phyloP scores from a whole-genome alignment of 2,797 vertebrate species.

The Squalus acanthias region DNA sequence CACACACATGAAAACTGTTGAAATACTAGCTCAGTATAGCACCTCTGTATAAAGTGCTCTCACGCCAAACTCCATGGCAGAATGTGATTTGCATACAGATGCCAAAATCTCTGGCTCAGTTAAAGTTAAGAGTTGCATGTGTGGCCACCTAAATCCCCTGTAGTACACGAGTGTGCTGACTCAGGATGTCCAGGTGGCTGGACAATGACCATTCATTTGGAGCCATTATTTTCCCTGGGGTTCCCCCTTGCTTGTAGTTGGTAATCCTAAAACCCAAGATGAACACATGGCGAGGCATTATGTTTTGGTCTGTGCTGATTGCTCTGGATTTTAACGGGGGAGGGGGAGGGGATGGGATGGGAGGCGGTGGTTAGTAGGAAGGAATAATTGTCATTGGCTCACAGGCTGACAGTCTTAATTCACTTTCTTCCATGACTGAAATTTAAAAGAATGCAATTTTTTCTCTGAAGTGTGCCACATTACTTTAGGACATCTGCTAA shows the following conservation, averaged over 20 bases:
- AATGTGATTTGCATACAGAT: conserved; percentile 88
- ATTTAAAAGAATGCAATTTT: conserved; percentile 26
- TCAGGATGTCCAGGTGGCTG: conserved; percentile 47
- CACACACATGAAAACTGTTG: not conserved
- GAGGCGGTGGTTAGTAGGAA: not conserved
- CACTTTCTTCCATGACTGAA: conserved; percentile 33
- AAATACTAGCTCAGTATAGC: not conserved
- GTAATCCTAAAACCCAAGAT: conserved; percentile 41
- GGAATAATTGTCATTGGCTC: conserved; percentile 34
- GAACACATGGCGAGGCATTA: conserved; percentile 44
- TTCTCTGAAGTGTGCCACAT: conserved; percentile 62
- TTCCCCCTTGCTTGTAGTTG: conserved; percentile 6
- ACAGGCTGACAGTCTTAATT: conserved; percentile 18
- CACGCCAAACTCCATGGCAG: conserved; percentile 47
- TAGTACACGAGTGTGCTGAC: conserved; percentile 36
- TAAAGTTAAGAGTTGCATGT: conserved; percentile 38
- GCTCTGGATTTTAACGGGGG: conserved; percentile 31
- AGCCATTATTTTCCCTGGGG: conserved; percentile 44
- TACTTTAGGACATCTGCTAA: conserved; percentile 68
- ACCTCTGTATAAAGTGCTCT: conserved; percentile 35
- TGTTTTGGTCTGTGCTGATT: conserved; percentile 38
- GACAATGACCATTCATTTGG: conserved; percentile 47
- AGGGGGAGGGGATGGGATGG: conserved; percentile 19
- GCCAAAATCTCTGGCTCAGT: conserved; percentile 54
- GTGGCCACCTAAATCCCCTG: conserved; percentile 28